Conservation (phyloP, 2,113 vertebrate species). For the Proterorhinus semilunaris region DNA sequence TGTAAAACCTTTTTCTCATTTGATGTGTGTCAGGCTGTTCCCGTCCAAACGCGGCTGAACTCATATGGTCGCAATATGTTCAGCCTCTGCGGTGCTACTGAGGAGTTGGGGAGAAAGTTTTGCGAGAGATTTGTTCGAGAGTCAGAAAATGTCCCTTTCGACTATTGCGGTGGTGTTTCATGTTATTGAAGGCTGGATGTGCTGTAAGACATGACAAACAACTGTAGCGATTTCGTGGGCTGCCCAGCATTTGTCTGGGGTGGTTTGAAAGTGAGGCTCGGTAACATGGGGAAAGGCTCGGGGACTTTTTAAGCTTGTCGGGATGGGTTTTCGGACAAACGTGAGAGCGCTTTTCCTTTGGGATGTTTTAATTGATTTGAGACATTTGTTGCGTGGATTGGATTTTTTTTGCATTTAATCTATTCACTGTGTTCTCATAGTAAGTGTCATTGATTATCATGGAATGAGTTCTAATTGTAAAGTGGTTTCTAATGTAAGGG, state of each 20-base stretch:
- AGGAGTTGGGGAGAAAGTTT: conserved; percentile 65
- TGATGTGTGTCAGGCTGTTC: conserved; percentile 26
- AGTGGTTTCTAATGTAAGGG: too few species aligned
- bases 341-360: neutral
- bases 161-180: conserved; percentile 66
- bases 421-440: too few species aligned
- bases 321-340: conserved; percentile 5
- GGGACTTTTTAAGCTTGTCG: conserved; percentile 13
- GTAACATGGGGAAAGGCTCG: conserved; percentile 13
- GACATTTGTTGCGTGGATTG: neutral
- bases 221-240: conserved; percentile 70
- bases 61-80: conserved; percentile 78
- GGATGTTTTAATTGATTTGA: conserved; percentile 13
- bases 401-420: too few species aligned
- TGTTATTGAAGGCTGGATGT: conserved; percentile 74
- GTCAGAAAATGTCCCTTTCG: conserved; percentile 67
- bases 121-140: conserved; percentile 50
- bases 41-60: conserved; percentile 34
- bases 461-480: too few species aligned
- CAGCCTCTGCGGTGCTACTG: conserved; percentile 67
- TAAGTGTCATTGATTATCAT: too few species aligned
- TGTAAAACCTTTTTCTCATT: conserved; percentile 62
- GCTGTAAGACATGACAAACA: conserved; percentile 70
- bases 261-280: conserved; percentile 40
- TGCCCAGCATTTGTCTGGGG: conserved; percentile 63